Percentiles rank a stretch among this genome's conserved stretches.
These are phyloP conservation scores for Drosophila buzzatii DNA, from an alignment of 2,888 invertebrate genomes.

Conservation along the genomic window DNA sequence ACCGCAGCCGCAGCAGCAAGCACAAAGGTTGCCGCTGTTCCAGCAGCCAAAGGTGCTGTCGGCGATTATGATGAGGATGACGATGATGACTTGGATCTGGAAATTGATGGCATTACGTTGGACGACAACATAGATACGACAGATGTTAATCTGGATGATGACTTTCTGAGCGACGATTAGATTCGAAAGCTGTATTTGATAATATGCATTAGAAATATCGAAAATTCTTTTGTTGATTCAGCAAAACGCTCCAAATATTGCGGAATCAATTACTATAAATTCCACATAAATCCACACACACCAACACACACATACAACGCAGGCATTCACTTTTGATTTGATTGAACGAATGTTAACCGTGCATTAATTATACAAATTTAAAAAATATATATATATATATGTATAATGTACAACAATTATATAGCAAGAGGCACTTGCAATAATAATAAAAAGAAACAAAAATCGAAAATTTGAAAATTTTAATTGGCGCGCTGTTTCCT, in stretches of 20 bases:
- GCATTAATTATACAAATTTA: constrained; percentile 65
- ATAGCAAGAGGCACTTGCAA: constrained; percentile 49
- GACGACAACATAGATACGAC: constrained; percentile 92
- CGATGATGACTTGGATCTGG: constrained; percentile 92
- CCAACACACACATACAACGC: constrained; percentile 24
- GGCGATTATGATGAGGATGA: constrained; percentile 83
- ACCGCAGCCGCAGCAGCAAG: constrained; percentile 8
- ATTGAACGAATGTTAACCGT: constrained; percentile 64
- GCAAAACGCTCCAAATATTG: constrained; percentile 30
- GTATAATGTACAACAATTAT: constrained; percentile 63
- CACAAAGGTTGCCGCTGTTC: constrained; percentile 17
- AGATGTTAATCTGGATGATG: constrained; percentile 90
- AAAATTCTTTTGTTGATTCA: constrained; percentile 46
- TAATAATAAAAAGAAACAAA: constrained; percentile 47
- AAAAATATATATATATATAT: constrained; percentile 62
- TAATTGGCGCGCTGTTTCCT: constrained; percentile 12
- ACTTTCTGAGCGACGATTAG: constrained; percentile 87
- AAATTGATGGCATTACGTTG: constrained; percentile 92
- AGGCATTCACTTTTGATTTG: constrained; percentile 67
- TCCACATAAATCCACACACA: constrained; percentile 48
- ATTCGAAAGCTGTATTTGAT: constrained; percentile 36
- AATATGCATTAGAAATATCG: constrained; percentile 49
- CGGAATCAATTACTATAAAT: constrained; percentile 61
- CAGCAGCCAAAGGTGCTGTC: constrained; percentile 14
- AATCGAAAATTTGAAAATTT: constrained; percentile 23